Base-by-base conservation (phyloP, 1,140 invertebrate species). In the Zophobas atratus region DNA sequence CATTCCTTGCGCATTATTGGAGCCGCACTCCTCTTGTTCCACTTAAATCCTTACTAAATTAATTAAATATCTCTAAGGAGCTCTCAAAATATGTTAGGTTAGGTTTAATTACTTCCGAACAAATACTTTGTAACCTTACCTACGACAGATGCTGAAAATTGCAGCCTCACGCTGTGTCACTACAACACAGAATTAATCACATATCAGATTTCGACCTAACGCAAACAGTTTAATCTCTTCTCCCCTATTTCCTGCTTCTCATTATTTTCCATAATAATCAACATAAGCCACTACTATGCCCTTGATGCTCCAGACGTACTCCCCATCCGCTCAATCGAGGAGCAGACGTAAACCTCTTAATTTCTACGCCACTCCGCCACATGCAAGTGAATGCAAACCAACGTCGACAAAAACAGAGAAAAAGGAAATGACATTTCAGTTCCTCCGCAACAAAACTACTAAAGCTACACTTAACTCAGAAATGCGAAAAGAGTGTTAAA, bases 31-130 rank as follows among this genome's bases (percentile, higher is more conserved):
- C 71, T 73, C 49, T 41, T 56, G 55, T 56, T 73, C 71, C 71
- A 73, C 71, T 73, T 73, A 56, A 73, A 73, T 73, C 71, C 49
- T 56, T 56, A 73, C 71, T 73, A 73, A 73, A 73, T 56, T 73
- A 73, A 73, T 73, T 73, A 73, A 73, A 73, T 73, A 73, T 73
- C 71, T 55, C 49, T 73, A 56, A 73, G 71, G 55, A 56, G 71
- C 71, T 73, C 55, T 73, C 55, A 53, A 56, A 73, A 73, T 73
- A 73, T 73, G 71, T 73, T 73, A 73, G 71, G 55, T 56, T 56
- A 73, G 20, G 36, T 73, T 73, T 73, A 73, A 73, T 73, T 73
- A 56, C 71, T 73, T 73, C 71, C 71, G 49, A 56, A 73, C 71
- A 73, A 67, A 67, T 67, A 67, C 60, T 67, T 67, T 67, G 60